These are phyloP conservation scores for Calyptommatus sinebrachiatus DNA, from an alignment of 2,113 vertebrate genomes.

Conservation along the genomic window DNA sequence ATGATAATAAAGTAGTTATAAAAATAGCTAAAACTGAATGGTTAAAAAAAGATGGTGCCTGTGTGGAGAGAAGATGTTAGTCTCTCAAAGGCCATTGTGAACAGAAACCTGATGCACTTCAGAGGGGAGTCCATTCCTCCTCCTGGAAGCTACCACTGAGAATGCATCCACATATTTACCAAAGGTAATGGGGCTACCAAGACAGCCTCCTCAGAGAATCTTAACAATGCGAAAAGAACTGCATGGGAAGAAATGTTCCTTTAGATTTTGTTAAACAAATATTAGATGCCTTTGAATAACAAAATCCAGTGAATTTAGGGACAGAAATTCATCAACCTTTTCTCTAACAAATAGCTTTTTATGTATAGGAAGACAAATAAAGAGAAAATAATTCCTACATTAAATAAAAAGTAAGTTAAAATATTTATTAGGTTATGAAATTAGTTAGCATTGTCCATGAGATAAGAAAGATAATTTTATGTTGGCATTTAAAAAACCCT, in stretches of 20 bases:
- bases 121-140: no score
- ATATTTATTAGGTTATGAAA: not conserved
- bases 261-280: not conserved
- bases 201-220: no score
- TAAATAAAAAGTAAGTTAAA: not conserved
- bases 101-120: no score
- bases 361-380: not conserved
- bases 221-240: no score
- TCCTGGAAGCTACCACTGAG: not conserved
- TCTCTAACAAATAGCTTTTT: not conserved
- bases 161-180: no score
- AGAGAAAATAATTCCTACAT: not conserved
- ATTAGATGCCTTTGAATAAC: not conserved
- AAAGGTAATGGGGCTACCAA: no score
- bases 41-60: no score
- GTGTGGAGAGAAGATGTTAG: not conserved
- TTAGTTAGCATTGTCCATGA: not conserved
- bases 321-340: not conserved
- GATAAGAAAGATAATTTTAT: not conserved
- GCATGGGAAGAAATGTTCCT: no score
- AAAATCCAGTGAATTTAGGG: not conserved
- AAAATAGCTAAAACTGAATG: no score
- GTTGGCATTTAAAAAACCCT: not conserved
- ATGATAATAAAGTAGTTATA: no score
- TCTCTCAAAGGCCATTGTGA: no score